phyloP scores from a whole-genome alignment of 2,797 vertebrate species.

The Gila robusta region DNA sequence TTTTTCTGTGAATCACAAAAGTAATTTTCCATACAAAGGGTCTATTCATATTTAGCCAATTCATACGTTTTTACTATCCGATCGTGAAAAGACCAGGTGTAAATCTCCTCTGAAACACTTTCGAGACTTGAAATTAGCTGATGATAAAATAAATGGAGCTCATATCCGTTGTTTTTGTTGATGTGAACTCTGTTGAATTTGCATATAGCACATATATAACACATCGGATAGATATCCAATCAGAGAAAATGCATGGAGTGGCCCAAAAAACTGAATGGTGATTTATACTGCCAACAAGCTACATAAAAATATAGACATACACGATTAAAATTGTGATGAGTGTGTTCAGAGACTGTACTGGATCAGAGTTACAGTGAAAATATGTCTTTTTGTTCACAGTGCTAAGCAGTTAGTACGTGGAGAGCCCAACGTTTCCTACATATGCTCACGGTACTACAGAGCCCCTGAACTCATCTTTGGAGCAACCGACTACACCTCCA shows the following conservation, averaged over 20 bases:
- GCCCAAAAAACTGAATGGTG: neutral
- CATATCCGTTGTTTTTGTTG: neutral
- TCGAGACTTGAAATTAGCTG: neutral
- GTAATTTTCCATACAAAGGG: neutral
- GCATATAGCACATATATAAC: neutral
- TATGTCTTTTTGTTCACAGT: slow-evolving; percentile 73
- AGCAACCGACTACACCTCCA: slow-evolving; percentile 99
- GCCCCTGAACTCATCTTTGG: slow-evolving; percentile 99
- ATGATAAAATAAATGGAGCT: neutral
- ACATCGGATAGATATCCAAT: neutral
- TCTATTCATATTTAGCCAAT: neutral
- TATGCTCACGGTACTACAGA: slow-evolving; percentile 99
- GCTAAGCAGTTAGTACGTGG: slow-evolving; percentile 99
- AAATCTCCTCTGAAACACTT: neutral
- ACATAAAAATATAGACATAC: neutral
- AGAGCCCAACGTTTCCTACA: slow-evolving; percentile 99
- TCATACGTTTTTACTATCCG: neutral
- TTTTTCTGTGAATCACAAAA: neutral
- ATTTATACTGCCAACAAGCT: neutral
- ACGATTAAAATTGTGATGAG: neutral
- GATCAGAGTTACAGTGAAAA: neutral
- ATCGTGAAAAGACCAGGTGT: neutral
- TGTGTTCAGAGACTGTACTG: neutral
- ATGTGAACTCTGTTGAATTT: neutral
- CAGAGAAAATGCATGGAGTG: neutral